Evolutionary conservation across 2,113 vertebrate species (phyloP).

Genomic region (Chiloscyllium plagiosum): DNA sequence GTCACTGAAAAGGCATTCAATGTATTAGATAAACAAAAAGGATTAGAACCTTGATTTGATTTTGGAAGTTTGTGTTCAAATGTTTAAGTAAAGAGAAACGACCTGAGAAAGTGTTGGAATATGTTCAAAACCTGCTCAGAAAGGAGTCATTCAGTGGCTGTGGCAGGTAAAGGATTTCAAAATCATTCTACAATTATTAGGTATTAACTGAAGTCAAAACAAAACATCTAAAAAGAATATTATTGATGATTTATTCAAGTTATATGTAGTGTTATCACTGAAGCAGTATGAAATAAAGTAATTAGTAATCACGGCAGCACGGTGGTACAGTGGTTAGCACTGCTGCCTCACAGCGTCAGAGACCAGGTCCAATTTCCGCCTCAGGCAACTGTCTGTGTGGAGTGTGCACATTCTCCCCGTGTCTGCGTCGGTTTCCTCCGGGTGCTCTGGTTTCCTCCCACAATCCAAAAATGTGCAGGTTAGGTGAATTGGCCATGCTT

Average conservation of each 20-base stretch:
- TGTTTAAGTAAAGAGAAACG: no score
- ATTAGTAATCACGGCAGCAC: background rate
- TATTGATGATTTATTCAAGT: background rate
- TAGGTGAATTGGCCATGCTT: no score
- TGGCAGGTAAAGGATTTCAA: background rate
- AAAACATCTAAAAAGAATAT: background rate
- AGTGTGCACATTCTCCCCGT: no score
- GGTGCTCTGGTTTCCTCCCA: no score
- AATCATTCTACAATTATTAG: background rate
- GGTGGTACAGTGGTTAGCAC: no score
- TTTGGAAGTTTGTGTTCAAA: background rate
- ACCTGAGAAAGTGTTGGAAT: background rate
- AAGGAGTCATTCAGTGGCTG: background rate
- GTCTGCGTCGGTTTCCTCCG: no score
- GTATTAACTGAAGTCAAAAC: background rate
- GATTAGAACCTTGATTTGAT: background rate
- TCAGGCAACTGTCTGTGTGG: no score
- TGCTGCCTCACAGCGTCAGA: no score
- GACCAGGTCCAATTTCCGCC: no score
- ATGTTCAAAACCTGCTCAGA: background rate
- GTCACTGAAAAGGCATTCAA: background rate
- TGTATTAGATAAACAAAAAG: background rate
- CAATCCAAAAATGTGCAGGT: no score
- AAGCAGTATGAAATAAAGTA: background rate
- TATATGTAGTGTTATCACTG: background rate